phyloP scores from a whole-genome alignment of 2,113 vertebrate species.

The Coryphaenoides rupestris region DNA sequence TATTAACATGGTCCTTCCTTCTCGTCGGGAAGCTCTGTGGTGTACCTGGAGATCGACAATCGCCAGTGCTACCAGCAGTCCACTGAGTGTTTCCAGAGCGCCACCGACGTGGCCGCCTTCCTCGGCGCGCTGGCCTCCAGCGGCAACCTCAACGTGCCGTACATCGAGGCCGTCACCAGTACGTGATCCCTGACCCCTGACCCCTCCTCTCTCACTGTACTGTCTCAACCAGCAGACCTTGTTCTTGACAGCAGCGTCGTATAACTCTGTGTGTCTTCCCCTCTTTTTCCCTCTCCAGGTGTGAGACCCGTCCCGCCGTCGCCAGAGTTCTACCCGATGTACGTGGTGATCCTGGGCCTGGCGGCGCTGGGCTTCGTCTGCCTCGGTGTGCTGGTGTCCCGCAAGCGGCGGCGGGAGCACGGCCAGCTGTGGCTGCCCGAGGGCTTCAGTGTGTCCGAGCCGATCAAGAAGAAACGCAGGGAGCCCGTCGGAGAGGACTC shows the following conservation, averaged over 20 bases:
- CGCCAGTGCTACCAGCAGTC: constrained; percentile 92
- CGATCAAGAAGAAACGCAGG: constrained; percentile 93
- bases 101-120: constrained; percentile 91
- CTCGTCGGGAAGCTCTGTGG: constrained; percentile 79
- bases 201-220: neutral
- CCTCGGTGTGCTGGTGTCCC: constrained; percentile 85
- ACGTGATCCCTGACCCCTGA: constrained; percentile 56
- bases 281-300: constrained; percentile 70
- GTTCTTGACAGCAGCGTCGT: neutral
- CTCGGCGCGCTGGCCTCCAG: constrained; percentile 91
- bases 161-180: constrained; percentile 95
- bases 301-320: constrained; percentile 69
- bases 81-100: constrained; percentile 91
- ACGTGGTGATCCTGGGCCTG: constrained; percentile 76
- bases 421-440: constrained; percentile 98
- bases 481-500: constrained; percentile 95
- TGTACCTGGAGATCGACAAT: constrained; percentile 97
- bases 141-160: constrained; percentile 91
- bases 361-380: constrained; percentile 77
- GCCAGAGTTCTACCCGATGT: constrained; percentile 85
- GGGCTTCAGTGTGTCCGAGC: constrained; percentile 90
- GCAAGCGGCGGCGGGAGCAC: constrained; percentile 89
- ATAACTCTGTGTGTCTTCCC: neutral
- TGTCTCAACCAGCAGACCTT: neutral
- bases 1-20: constrained; percentile 30